These are phyloP conservation scores for Sycobia sp. DNA, from an alignment of 1,140 invertebrate genomes.

Conservation along the genomic window DNA sequence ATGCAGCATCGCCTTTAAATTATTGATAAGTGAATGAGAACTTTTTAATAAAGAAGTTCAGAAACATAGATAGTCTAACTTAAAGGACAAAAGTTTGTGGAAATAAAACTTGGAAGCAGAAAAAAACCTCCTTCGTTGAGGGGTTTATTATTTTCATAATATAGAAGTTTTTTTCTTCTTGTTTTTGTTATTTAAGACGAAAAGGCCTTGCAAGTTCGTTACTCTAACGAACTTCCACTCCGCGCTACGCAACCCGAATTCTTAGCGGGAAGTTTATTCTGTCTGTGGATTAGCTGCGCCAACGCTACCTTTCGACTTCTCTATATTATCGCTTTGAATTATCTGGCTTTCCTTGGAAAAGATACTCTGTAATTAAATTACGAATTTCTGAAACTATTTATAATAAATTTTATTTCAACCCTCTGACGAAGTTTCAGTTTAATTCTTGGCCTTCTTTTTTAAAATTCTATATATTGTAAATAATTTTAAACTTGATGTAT, in stretches of 20 bases:
- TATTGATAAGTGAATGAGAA: too few relatives aligned
- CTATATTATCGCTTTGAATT: background rate
- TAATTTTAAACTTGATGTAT: too few relatives aligned
- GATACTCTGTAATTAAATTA: conserved; percentile 21
- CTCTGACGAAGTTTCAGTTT: too few relatives aligned
- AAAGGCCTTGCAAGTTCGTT: conserved; percentile 48
- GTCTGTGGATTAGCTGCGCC: background rate
- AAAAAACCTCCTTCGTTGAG: background rate
- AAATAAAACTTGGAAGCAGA: too few relatives aligned
- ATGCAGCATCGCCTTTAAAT: too few relatives aligned
- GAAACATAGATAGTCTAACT: too few relatives aligned
- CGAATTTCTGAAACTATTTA: conserved; percentile 26
- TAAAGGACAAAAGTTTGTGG: too few relatives aligned
- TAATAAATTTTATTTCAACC: too few relatives aligned
- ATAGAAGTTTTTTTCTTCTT: conserved; percentile 25
- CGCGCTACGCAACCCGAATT: conserved; percentile 46
- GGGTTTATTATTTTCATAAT: conserved; percentile 14
- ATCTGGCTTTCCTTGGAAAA: conserved; percentile 2
- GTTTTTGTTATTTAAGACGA: conserved; percentile 14
- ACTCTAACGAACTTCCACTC: conserved; percentile 53
- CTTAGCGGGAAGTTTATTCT: conserved; percentile 20
- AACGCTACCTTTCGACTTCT: background rate
- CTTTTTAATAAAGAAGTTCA: too few relatives aligned
- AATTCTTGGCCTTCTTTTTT: too few relatives aligned
- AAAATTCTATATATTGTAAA: too few relatives aligned